Base-by-base conservation (phyloP, 2,113 vertebrate species). In the Anoplopoma fimbria region DNA sequence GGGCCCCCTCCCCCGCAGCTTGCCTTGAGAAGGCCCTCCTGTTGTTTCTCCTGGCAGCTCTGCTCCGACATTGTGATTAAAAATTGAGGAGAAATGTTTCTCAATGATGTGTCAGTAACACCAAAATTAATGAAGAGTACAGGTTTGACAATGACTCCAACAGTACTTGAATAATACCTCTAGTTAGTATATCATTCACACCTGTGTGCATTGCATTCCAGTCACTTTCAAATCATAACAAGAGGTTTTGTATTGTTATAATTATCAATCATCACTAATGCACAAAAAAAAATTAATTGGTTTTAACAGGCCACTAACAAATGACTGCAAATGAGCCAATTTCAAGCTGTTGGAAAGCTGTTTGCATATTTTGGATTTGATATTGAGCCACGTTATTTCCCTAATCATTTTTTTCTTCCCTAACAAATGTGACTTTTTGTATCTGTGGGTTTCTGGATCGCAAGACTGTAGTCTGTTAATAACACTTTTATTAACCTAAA, bases 121-220 rank as follows among this genome's bases (percentile, higher is more conserved):
- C 0, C 6, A 58, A 36, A 15, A 57, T 55, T 33, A 10, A 38
- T 0, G n/a, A 8, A 58, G 2, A 63, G 13, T 40, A 29, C 9
- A 69, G 23, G 27, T 14, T 62, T 64, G 10, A 63, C 25, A 47
- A 14, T 31, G 34, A 49, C 45, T 79, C 55, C 33, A 79, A 65
- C 23, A 62, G 25, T 3, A 25, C 47, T 21, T 60, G 58, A 78
- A 78, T 36, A 60, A 63, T 70, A 57, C 13, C n/a, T 84, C 23
- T 38, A 45, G 55, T 74, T 89, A 53, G 71, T 40, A 69, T 40
- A 53, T 72, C 13, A 47, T 76, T 80, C 55, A 62, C 71, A 68
- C 75, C 71, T 85, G 60, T 21, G 8, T 65, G 69, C 33, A 42
- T 80, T 1, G 0, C 51, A 34, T 70, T n/a, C 34, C 33, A 70